These are phyloP conservation scores for Sphenodon punctatus DNA, from an alignment of 2,797 vertebrate species.

Conservation along the genomic window DNA sequence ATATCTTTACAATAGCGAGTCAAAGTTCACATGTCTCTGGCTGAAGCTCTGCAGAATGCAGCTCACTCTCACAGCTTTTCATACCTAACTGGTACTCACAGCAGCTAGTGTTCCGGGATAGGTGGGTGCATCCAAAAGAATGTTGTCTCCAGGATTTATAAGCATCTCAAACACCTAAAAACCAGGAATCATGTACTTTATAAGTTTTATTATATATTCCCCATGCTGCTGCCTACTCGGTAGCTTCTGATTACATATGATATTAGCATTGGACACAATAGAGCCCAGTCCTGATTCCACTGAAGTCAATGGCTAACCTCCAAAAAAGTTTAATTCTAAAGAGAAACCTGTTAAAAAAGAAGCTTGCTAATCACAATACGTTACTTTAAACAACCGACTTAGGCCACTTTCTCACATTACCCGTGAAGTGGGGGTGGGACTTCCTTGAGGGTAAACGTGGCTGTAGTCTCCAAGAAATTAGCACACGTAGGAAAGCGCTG, in stretches of 20 bases:
- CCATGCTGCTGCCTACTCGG: not conserved
- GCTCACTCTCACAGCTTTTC: not conserved
- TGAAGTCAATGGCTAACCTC: not conserved
- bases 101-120: conserved; percentile 88
- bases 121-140: conserved; percentile 88
- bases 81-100: conserved; percentile 72
- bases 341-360: not conserved
- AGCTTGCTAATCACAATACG: not conserved
- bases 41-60: not conserved
- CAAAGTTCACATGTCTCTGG: not conserved
- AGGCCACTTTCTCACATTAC: no score
- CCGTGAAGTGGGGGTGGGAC: no score
- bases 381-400: no score
- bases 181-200: conserved; percentile 13
- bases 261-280: no score
- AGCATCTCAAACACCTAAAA: conserved; percentile 94
- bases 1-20: not conserved
- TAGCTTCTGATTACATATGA: not conserved
- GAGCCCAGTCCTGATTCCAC: not conserved
- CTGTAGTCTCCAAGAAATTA: no score
- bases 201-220: not conserved
- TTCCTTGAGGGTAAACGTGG: no score
- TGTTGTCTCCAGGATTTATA: conserved; percentile 87
- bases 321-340: not conserved
- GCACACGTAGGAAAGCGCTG: no score